phyloP scores from a whole-genome alignment of 2,113 vertebrate species.

The Notarius quadriscutis region DNA sequence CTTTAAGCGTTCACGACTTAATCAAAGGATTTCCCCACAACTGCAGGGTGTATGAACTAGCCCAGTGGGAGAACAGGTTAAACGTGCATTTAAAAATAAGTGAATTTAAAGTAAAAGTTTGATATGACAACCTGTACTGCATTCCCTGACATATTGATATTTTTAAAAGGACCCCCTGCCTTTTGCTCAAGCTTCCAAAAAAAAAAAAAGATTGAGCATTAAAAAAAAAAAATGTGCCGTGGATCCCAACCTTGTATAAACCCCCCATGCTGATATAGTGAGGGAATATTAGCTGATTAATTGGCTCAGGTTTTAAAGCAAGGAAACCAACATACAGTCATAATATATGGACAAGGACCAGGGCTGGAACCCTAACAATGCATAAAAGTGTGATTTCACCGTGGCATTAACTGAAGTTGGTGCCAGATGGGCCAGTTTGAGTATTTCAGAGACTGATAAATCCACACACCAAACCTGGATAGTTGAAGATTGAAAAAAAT shows the following conservation, averaged over 20 bases:
- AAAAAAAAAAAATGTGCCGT: background rate
- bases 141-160: background rate
- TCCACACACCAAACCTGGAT: too few relatives aligned
- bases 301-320: background rate
- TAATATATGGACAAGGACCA: background rate
- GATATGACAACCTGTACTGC: background rate
- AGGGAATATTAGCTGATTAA: background rate
- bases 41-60: background rate
- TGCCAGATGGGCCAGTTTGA: background rate
- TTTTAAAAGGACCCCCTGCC: background rate
- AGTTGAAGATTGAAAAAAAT: too few relatives aligned
- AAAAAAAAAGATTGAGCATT: background rate
- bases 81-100: slow-evolving; percentile 3
- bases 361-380: background rate
- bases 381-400: background rate
- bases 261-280: background rate
- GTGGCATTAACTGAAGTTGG: background rate
- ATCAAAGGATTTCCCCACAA: slow-evolving; percentile 15
- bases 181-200: background rate
- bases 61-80: slow-evolving; percentile 26
- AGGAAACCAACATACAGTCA: background rate
- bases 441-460: background rate
- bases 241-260: background rate
- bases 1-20: background rate
- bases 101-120: background rate